phyloP scores from a whole-genome alignment of 1,140 invertebrate genomes.

The Lepidurus packardi region DNA sequence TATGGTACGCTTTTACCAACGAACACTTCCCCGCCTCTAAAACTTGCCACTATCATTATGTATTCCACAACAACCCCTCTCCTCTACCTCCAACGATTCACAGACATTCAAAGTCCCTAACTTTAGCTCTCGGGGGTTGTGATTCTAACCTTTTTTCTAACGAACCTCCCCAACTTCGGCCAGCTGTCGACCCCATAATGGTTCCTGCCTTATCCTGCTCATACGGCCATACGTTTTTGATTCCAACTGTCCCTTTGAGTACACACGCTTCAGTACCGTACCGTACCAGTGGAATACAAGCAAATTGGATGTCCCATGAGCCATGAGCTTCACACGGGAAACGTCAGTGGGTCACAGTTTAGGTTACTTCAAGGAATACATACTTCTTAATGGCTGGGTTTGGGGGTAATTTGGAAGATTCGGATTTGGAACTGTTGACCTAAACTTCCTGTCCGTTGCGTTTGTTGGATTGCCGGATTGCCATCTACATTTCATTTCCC shows the following conservation, averaged over 20 bases:
- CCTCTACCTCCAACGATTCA: neutral
- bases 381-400: too few relatives aligned
- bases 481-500: neutral
- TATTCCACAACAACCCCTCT: slow-evolving; percentile 12
- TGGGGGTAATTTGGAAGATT: too few relatives aligned
- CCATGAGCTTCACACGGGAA: too few relatives aligned
- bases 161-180: neutral
- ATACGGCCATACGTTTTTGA: neutral
- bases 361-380: too few relatives aligned
- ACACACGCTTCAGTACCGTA: too few relatives aligned
- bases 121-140: neutral
- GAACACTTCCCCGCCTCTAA: slow-evolving; percentile 7
- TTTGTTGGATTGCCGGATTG: neutral
- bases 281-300: too few relatives aligned
- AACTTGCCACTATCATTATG: neutral
- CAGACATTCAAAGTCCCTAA: neutral
- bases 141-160: neutral
- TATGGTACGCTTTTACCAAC: neutral
- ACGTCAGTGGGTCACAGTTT: too few relatives aligned
- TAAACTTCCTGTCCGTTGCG: slow-evolving; percentile 5
- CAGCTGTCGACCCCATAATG: neutral
- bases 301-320: too few relatives aligned
- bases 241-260: too few relatives aligned
- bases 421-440: neutral
- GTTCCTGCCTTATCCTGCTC: neutral